These are phyloP conservation scores for Eudyptes chrysolophus DNA, from an alignment of 2,113 vertebrate genomes.

Conservation along the genomic window DNA sequence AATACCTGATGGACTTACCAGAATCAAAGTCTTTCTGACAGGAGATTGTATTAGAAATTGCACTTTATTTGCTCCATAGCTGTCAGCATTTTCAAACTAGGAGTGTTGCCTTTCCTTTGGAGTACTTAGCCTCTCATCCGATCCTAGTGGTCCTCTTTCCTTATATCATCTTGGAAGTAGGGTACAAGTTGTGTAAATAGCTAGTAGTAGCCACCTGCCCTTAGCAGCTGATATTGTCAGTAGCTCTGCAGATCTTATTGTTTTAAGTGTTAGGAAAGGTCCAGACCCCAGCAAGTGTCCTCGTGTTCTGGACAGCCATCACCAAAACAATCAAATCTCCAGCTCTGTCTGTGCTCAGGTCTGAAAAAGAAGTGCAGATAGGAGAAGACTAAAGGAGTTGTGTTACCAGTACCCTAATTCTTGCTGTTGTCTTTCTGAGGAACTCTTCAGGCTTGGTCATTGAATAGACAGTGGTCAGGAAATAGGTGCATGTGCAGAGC, in stretches of 20 bases:
- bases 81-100: background rate
- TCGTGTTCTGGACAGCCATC: background rate
- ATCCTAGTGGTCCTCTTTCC: background rate
- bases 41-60: background rate
- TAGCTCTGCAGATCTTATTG: background rate
- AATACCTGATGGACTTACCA: background rate
- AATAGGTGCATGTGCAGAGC: background rate
- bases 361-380: background rate
- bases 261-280: background rate
- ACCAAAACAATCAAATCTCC: background rate
- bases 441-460: background rate
- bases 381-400: background rate
- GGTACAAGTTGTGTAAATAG: background rate
- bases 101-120: background rate
- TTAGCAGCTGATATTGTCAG: background rate
- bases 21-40: background rate
- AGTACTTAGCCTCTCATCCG: background rate
- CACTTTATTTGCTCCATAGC: background rate
- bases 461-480: background rate
- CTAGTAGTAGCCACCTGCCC: background rate
- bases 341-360: background rate
- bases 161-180: background rate
- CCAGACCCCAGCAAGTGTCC: no score
- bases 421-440: background rate
- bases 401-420: background rate